Evolutionary conservation across 2,113 vertebrate genomes (phyloP).

Genomic region (Pampusana beccarii): DNA sequence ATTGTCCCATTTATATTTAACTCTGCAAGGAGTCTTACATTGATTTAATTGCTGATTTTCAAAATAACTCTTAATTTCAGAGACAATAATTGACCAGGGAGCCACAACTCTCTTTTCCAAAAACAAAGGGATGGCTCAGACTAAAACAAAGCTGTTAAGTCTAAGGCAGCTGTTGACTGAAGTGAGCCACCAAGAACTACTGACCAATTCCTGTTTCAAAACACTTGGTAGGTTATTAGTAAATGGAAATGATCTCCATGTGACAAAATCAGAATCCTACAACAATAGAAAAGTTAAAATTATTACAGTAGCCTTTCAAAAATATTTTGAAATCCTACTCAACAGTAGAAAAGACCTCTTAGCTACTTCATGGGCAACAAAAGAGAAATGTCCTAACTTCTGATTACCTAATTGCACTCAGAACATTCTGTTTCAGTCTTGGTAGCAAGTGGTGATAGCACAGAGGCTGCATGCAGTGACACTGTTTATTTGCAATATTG

Average conservation of each 20-base stretch:
- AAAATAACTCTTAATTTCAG: background rate
- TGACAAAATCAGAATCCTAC: constrained; percentile 21
- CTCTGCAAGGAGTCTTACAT: background rate
- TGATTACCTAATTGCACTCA: constrained; percentile 31
- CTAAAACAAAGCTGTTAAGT: background rate
- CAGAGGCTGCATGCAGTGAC: background rate
- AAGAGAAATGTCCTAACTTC: constrained; percentile 20
- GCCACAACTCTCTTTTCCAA: background rate
- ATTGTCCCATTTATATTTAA: background rate
- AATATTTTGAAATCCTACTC: constrained; percentile 38
- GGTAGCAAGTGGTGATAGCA: background rate
- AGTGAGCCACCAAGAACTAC: background rate
- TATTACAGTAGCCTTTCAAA: constrained; percentile 32
- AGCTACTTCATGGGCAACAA: background rate
- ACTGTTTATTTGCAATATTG: background rate
- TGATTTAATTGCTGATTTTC: background rate
- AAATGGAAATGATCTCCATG: constrained; percentile 25
- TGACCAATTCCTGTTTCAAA: constrained; percentile 23
- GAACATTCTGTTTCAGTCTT: constrained; percentile 39
- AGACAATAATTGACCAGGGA: background rate
- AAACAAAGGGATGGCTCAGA: background rate
- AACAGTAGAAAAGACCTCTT: background rate
- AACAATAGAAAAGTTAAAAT: background rate
- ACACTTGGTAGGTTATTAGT: background rate
- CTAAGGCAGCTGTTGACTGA: background rate